Percentiles rank a stretch among this genome's conserved stretches.
phyloP scores from a whole-genome alignment of 1,140 invertebrate genomes.

The Oncopodura yosiiana region DNA sequence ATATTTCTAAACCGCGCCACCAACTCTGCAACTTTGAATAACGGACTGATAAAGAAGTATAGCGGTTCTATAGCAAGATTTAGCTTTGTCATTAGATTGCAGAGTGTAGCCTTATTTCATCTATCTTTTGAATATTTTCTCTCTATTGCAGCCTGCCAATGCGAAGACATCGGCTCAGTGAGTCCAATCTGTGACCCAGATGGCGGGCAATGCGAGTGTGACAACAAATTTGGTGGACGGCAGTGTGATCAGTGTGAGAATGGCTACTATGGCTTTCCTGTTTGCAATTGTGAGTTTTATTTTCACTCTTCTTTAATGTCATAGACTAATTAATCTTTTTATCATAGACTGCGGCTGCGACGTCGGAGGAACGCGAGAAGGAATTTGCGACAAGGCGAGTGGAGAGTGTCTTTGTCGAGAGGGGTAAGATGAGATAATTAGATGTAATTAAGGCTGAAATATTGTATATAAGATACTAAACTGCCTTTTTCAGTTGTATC shows the following conservation, averaged over 20 bases:
- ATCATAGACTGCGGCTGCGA: conserved; percentile 85
- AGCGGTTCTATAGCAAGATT: background rate
- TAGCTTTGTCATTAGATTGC: background rate
- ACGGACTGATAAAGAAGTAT: background rate
- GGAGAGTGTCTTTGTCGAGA: conserved; percentile 84
- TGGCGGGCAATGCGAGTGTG: conserved; percentile 83
- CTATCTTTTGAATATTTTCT: conserved; percentile 18
- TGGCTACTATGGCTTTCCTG: conserved; percentile 83
- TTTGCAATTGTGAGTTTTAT: conserved; percentile 67
- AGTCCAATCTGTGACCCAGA: conserved; percentile 65
- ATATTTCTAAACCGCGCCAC: too few relatives aligned
- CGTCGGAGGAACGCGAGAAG: conserved; percentile 66
- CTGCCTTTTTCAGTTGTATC: too few relatives aligned
- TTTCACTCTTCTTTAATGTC: background rate
- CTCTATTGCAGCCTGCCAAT: conserved; percentile 66
- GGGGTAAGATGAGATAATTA: too few relatives aligned
- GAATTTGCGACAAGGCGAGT: conserved; percentile 72
- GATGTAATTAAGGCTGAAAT: too few relatives aligned
- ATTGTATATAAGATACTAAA: too few relatives aligned
- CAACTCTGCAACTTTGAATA: too few relatives aligned
- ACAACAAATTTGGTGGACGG: conserved; percentile 71
- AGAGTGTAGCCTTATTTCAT: conserved; percentile 14
- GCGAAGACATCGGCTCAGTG: conserved; percentile 65
- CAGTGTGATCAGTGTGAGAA: conserved; percentile 79
- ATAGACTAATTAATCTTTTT: conserved; percentile 13